Evolutionary conservation across 2,888 invertebrate species (phyloP).

Genomic region (Gymnocheta viridis): DNA sequence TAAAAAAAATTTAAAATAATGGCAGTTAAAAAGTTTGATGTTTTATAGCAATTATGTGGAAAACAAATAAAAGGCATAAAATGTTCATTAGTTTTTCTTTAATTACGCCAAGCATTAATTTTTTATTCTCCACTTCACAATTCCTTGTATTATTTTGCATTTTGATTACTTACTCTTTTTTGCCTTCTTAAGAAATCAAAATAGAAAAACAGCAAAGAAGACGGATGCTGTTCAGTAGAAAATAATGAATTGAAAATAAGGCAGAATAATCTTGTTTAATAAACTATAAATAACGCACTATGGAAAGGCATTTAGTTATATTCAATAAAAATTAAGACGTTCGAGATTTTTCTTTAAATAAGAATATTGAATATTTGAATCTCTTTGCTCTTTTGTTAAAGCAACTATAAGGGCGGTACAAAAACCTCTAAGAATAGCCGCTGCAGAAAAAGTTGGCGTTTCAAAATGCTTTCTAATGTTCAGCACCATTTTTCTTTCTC

Average conservation of each 20-base stretch:
- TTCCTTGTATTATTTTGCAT: slow-evolving; percentile 48
- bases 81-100: slow-evolving; percentile 67
- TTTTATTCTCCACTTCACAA: not conserved
- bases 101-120: slow-evolving; percentile 54
- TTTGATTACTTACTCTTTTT: slow-evolving; percentile 2
- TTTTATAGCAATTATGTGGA: slow-evolving; percentile 62
- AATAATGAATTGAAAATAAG: slow-evolving; percentile 19
- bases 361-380: too few species aligned
- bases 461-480: too few species aligned
- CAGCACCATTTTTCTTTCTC: too few species aligned
- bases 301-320: not conserved
- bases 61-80: slow-evolving; percentile 57
- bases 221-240: not conserved
- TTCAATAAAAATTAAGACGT: too few species aligned
- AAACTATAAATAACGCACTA: slow-evolving; percentile 2
- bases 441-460: too few species aligned
- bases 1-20: slow-evolving; percentile 17
- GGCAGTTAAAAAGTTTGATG: slow-evolving; percentile 65
- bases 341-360: too few species aligned
- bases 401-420: too few species aligned
- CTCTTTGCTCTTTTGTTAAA: too few species aligned
- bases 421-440: too few species aligned
- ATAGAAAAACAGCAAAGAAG: not conserved
- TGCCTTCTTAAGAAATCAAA: slow-evolving; percentile 32
- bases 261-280: slow-evolving; percentile 6